Conservation (phyloP, 2,888 invertebrate species). For the Acleris literana region DNA sequence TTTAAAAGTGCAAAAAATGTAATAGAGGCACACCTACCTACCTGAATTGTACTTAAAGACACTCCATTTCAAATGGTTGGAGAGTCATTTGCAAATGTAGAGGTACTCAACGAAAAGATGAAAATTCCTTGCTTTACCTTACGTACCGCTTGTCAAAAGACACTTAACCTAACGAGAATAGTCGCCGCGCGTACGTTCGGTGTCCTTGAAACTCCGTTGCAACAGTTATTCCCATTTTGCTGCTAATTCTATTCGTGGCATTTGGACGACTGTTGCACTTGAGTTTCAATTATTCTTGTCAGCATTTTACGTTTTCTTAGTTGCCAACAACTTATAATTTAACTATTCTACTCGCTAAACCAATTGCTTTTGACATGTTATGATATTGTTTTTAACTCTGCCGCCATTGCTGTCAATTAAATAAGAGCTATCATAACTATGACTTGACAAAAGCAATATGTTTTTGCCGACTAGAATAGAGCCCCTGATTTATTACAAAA, state of each 20-base stretch:
- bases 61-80: background rate
- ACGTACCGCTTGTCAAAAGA: conserved; percentile 32
- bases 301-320: conserved; percentile 4
- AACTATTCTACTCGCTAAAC: background rate
- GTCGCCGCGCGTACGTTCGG: conserved; percentile 11
- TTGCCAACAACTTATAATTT: background rate
- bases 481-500: background rate
- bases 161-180: conserved; percentile 31
- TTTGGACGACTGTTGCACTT: conserved; percentile 17
- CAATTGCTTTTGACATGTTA: too few relatives aligned
- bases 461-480: too few relatives aligned
- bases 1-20: too few relatives aligned
- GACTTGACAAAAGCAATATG: too few relatives aligned
- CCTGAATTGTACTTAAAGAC: too few relatives aligned
- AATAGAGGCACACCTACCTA: too few relatives aligned
- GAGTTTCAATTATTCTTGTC: conserved; percentile 23
- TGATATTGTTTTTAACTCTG: too few relatives aligned
- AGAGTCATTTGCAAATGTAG: background rate
- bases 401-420: too few relatives aligned
- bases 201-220: conserved; percentile 33
- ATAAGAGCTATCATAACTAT: too few relatives aligned
- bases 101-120: conserved; percentile 4
- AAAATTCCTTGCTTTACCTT: conserved; percentile 23
- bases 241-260: conserved; percentile 26
- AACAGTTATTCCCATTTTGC: conserved; percentile 26